A percentile compares a stretch with the other conserved stretches of the same genome.
These are phyloP conservation scores for Copsychus sechellarum DNA, from an alignment of 2,113 vertebrate genomes.

Conservation along the genomic window DNA sequence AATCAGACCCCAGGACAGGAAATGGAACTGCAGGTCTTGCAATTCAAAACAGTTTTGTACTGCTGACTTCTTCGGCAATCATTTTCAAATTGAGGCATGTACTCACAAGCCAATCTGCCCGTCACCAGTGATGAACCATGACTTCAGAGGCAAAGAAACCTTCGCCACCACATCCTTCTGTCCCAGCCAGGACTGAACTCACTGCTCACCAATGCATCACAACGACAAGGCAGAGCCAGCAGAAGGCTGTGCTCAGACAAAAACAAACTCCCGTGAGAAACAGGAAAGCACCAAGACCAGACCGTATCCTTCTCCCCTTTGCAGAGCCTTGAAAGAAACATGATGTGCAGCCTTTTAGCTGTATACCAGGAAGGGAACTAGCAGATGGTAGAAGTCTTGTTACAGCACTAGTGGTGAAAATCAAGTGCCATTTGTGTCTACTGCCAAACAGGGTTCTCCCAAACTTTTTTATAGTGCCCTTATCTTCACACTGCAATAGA, in stretches of 20 bases:
- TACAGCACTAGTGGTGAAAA: background rate
- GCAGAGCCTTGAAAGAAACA: background rate
- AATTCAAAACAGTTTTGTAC: background rate
- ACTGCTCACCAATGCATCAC: background rate
- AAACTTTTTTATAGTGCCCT: background rate
- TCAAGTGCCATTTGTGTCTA: accelerated
- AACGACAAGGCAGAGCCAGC: background rate
- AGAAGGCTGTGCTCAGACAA: background rate
- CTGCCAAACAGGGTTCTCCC: background rate
- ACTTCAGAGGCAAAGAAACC: background rate
- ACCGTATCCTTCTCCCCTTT: accelerated
- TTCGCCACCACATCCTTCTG: background rate
- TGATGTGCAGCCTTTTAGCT: accelerated
- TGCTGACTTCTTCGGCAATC: background rate
- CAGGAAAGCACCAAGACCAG: background rate
- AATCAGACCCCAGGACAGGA: background rate
- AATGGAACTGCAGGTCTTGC: background rate
- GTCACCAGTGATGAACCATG: accelerated
- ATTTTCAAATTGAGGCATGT: accelerated
- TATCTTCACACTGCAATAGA: background rate
- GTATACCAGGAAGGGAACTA: background rate
- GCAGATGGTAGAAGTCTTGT: accelerated
- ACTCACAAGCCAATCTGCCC: background rate
- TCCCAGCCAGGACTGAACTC: background rate
- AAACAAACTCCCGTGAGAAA: background rate